phyloP scores from a whole-genome alignment of 92 coral and sea anemone genomes.

The Blastomussa wellsi region DNA sequence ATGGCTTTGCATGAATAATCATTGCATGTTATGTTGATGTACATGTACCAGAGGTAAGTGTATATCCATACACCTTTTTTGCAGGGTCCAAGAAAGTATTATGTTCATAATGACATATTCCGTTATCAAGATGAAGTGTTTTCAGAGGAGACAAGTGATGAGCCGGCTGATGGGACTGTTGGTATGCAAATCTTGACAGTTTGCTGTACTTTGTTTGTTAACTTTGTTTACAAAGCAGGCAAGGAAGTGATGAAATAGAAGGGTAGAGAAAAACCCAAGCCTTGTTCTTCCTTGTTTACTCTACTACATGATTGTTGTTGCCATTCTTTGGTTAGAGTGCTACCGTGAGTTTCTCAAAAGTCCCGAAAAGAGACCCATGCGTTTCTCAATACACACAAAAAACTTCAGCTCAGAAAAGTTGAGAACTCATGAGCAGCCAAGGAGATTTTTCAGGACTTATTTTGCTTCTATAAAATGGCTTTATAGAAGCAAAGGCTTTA shows the following conservation, averaged over 20 bases:
- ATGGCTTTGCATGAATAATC: neutral
- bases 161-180: constrained; percentile 93
- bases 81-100: constrained; percentile 89
- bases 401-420: too few species aligned
- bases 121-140: constrained; percentile 96
- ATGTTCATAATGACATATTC: constrained; percentile 98
- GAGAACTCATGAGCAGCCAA: too few species aligned
- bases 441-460: too few species aligned
- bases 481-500: too few species aligned
- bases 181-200: constrained; percentile 55
- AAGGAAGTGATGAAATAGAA: neutral
- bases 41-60: neutral
- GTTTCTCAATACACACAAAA: too few species aligned
- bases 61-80: neutral
- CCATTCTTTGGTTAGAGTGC: too few species aligned
- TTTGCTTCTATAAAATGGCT: too few species aligned
- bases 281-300: too few species aligned
- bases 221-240: neutral
- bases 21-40: neutral
- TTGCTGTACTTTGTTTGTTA: neutral
- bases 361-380: too few species aligned
- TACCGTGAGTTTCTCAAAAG: too few species aligned
- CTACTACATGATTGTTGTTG: too few species aligned
- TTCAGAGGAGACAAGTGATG: constrained; percentile 97
- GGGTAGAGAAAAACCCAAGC: neutral